A percentile compares a stretch with the other conserved stretches of the same genome.
phyloP scores from a whole-genome alignment of 2,888 invertebrate genomes.

The Imbricaverruca yamaguchii region DNA sequence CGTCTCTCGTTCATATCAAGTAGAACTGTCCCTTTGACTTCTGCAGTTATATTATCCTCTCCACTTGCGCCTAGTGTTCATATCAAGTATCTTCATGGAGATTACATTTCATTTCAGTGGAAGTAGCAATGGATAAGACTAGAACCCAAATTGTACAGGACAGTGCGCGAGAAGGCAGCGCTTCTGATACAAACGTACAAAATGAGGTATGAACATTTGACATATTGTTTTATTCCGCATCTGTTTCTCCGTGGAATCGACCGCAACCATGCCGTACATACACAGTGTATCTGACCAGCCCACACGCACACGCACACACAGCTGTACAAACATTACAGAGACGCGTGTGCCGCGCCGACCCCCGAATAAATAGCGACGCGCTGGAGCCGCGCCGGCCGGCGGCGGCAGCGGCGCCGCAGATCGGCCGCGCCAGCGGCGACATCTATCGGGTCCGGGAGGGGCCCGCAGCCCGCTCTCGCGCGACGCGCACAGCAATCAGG shows the following conservation, averaged over 20 bases:
- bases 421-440: not conserved
- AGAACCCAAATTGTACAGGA: too few relatives aligned
- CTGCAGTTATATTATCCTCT: too few relatives aligned
- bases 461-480: not conserved
- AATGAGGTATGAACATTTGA: not conserved
- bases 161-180: too few relatives aligned
- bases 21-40: too few relatives aligned
- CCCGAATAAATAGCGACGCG: not conserved
- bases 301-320: not conserved
- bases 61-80: too few relatives aligned
- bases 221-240: conserved; percentile 1
- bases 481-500: not conserved
- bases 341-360: not conserved
- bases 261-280: conserved; percentile 18
- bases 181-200: too few relatives aligned
- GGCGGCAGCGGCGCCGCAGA: not conserved
- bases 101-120: too few relatives aligned
- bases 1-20: too few relatives aligned
- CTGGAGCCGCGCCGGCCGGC: not conserved
- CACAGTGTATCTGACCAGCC: not conserved
- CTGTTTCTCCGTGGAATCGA: conserved; percentile 4
- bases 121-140: too few relatives aligned
- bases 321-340: conserved; percentile 20
- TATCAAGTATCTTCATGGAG: too few relatives aligned
- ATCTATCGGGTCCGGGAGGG: not conserved